Base-by-base conservation (phyloP, 2,797 vertebrate species). In the Sciurus vulgaris region DNA sequence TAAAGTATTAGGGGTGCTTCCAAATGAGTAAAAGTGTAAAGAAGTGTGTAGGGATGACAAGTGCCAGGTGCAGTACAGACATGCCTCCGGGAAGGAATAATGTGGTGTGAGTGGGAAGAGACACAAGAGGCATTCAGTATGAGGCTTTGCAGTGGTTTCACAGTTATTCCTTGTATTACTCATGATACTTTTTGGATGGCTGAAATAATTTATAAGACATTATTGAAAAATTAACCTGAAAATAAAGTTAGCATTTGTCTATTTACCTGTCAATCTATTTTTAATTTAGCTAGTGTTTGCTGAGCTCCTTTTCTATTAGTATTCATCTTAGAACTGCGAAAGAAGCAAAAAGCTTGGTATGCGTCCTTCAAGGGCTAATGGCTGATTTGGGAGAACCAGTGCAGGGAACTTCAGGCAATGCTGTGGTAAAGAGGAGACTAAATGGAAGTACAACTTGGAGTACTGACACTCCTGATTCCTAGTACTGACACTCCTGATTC, bases 161-260 rank as follows among this genome's bases (percentile, higher is more conserved):
- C 2, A 70, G 24, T 86, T 49, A 65, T 65, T 93, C 17, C 35
- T 92, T 73, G 65, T 59, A 22, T 49, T 65, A 67, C 26, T 76
- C 26, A 76, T 76, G 38, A 41, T 38, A 38, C 59, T 70, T 89
- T 86, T 33, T 24, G 22, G 56, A 77, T 81, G 51, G 5, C 30
- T 28, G 4, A 82, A 82, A 72, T 72, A 69, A 63, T 28, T 86
- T 22, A 65, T 61, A 82, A 63, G 20, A 72, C 10, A 91, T 65
- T 15, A 63, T 81, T 70, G 17, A 89, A 63, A 93, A 85, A 28
- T 90, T 83, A 56, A 44, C 83, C 28, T 76, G 22, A 72, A 86
- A 93, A 90, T 83, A 67, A n/a, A 35, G 70, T 63, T 81, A 44
- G 38, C 15, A 67, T 79, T 79, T 22, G 69, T 76, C 41, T 76